These are phyloP conservation scores for Microtus ochrogaster DNA, from an alignment of 2,113 vertebrate species.

Conservation along the genomic window DNA sequence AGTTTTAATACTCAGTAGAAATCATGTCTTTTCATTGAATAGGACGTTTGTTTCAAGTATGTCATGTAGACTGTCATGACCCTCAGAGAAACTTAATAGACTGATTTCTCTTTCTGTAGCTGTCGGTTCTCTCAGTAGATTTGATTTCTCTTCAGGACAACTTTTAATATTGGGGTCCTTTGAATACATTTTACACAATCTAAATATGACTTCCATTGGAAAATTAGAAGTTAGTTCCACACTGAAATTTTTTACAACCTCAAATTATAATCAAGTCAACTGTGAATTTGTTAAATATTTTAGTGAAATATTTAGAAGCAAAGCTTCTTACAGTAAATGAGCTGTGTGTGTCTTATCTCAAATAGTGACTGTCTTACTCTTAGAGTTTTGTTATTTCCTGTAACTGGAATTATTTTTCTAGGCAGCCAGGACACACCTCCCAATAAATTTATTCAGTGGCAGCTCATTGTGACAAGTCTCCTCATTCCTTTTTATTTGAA, in stretches of 20 bases:
- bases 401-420: conserved; percentile 39
- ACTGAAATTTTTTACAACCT: not conserved
- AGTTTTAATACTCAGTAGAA: conserved; percentile 39
- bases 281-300: conserved; percentile 22
- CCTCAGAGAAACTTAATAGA: not conserved
- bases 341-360: not conserved
- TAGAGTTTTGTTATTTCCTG: conserved; percentile 31
- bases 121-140: conserved; percentile 10
- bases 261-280: not conserved
- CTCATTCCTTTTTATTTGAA: conserved; percentile 3
- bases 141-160: not conserved
- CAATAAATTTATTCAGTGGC: not conserved
- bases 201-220: conserved; percentile 33
- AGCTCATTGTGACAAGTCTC: not conserved
- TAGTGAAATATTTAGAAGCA: not conserved
- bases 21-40: not conserved
- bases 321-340: not conserved
- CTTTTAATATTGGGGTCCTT: conserved; percentile 43
- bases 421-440: not conserved
- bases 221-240: not conserved
- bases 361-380: not conserved
- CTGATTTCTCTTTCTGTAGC: conserved; percentile 1
- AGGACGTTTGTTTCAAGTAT: not conserved
- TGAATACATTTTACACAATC: not conserved
- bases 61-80: not conserved